These are phyloP conservation scores for Pristionchus exspectatus DNA, from an alignment of 2,888 invertebrate species.

Conservation along the genomic window DNA sequence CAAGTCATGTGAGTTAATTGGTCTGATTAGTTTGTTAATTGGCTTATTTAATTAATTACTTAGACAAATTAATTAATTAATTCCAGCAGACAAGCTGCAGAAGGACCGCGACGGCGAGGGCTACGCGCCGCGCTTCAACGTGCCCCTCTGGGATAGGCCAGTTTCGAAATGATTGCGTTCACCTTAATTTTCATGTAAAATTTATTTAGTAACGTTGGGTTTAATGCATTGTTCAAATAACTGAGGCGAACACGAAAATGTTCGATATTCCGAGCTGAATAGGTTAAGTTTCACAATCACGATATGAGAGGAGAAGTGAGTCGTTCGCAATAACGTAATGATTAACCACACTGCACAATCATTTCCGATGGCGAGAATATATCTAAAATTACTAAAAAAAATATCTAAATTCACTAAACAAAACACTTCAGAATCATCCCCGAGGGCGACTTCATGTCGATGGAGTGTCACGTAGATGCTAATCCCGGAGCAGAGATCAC, in stretches of 20 bases:
- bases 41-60: not conserved
- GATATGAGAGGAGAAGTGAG: not conserved
- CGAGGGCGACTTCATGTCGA: conserved; percentile 70
- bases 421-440: conserved; percentile 59
- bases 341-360: too few species aligned
- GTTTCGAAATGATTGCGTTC: conserved; percentile 47
- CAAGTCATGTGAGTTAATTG: conserved; percentile 55
- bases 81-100: conserved; percentile 55
- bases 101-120: conserved; percentile 70
- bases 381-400: too few species aligned
- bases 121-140: conserved; percentile 87
- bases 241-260: too few species aligned
- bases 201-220: too few species aligned
- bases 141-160: conserved; percentile 85
- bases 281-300: not conserved
- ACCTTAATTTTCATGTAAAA: too few species aligned
- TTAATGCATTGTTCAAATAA: too few species aligned
- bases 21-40: not conserved
- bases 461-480: conserved; percentile 79
- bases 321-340: too few species aligned
- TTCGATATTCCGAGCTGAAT: too few species aligned
- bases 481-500: conserved; percentile 74
- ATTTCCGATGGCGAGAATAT: too few species aligned
- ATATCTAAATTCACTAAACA: not conserved
- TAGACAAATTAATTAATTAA: conserved; percentile 45